These are phyloP conservation scores for Chascanopsetta lugubris DNA, from an alignment of 2,113 vertebrate species.

Conservation along the genomic window DNA sequence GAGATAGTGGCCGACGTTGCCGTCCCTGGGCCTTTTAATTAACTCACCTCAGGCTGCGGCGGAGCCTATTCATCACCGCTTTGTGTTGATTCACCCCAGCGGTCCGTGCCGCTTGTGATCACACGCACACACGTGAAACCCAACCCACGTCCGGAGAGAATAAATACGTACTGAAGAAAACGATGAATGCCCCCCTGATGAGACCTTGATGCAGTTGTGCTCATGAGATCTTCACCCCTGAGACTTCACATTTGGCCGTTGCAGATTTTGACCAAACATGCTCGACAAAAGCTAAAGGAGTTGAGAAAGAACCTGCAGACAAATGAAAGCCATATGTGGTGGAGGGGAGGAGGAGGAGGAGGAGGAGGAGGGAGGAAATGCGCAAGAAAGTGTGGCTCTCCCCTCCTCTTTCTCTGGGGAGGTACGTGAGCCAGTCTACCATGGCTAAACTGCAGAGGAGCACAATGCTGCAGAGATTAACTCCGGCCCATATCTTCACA, in stretches of 20 bases:
- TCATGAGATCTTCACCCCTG: not conserved
- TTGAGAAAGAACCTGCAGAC: constrained; percentile 35
- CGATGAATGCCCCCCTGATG: not conserved
- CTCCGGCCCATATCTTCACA: constrained; percentile 60
- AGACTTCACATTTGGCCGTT: not conserved
- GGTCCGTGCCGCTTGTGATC: constrained; percentile 13
- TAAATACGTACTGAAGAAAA: too few relatives aligned
- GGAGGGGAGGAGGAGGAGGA: constrained; percentile 1
- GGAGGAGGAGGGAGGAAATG: constrained; percentile 32
- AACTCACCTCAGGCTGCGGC: constrained; percentile 24
- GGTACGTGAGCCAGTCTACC: constrained; percentile 72
- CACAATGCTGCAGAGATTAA: constrained; percentile 77
- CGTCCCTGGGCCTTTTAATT: constrained; percentile 39
- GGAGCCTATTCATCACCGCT: constrained; percentile 31
- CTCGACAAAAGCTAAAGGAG: not conserved
- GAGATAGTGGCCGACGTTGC: not conserved
- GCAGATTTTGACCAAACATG: not conserved
- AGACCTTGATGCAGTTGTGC: not conserved
- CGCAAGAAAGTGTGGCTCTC: constrained; percentile 29
- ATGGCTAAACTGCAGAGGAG: constrained; percentile 75
- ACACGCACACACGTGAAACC: not conserved
- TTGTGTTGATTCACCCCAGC: constrained; percentile 37
- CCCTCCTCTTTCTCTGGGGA: constrained; percentile 48
- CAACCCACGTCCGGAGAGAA: too few relatives aligned
- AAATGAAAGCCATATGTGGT: constrained; percentile 17